Evolutionary conservation across 64 coral and sea anemone genomes (phyloP).

Genomic region (Anthopleura sola): DNA sequence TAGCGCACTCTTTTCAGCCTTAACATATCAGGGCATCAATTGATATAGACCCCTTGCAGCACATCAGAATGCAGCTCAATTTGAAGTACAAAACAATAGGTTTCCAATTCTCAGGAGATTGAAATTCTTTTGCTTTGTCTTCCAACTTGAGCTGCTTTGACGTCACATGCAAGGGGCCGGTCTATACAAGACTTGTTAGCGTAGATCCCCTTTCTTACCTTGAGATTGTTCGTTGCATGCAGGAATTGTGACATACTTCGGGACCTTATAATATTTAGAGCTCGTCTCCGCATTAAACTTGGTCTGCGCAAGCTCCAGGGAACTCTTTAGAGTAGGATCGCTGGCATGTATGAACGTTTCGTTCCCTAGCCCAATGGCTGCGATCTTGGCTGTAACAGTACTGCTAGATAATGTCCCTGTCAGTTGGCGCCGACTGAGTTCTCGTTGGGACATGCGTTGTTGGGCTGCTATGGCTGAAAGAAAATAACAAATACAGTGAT

Average conservation of each 20-base stretch:
- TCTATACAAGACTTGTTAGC: neutral
- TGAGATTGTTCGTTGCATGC: slow-evolving; percentile 19
- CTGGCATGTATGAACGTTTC: slow-evolving; percentile 62
- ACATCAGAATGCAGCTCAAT: too few species aligned
- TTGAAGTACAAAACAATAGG: too few species aligned
- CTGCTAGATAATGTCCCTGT: slow-evolving; percentile 83
- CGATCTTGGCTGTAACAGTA: slow-evolving; percentile 73
- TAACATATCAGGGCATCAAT: too few species aligned
- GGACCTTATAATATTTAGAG: slow-evolving; percentile 72
- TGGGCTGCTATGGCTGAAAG: slow-evolving; percentile 80
- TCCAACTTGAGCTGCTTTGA: too few species aligned
- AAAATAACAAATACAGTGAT: neutral
- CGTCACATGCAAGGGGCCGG: too few species aligned
- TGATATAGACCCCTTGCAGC: too few species aligned
- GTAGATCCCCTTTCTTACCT: slow-evolving; percentile 29
- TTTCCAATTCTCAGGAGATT: too few species aligned
- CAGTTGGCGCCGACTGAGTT: slow-evolving; percentile 77
- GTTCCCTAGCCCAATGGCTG: slow-evolving; percentile 62
- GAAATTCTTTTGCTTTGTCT: too few species aligned
- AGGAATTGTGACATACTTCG: slow-evolving; percentile 52
- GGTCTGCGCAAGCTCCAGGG: slow-evolving; percentile 42
- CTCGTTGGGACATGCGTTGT: slow-evolving; percentile 89
- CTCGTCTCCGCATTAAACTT: slow-evolving; percentile 68
- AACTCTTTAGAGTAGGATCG: slow-evolving; percentile 29
- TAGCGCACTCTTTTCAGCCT: too few species aligned